phyloP scores from a whole-genome alignment of 2,113 vertebrate genomes.

The Sander lucioperca region DNA sequence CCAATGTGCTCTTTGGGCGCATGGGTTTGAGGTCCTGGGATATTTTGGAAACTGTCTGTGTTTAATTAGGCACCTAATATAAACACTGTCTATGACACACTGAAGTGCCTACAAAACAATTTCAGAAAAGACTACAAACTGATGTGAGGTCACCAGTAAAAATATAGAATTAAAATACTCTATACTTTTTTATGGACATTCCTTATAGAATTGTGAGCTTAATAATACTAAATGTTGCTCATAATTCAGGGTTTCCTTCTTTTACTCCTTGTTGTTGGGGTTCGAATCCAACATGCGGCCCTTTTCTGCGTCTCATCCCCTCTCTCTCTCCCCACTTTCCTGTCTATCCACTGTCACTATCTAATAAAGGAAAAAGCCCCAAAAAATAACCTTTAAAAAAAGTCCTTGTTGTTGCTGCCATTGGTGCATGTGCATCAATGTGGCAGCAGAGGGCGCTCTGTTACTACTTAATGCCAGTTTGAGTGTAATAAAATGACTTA shows the following conservation, averaged over 20 bases:
- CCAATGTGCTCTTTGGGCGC: conserved; percentile 39
- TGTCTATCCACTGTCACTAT: too few species aligned
- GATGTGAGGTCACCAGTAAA: background rate
- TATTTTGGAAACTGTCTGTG: conserved; percentile 64
- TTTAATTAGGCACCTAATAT: conserved; percentile 69
- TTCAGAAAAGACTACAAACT: conserved; percentile 9
- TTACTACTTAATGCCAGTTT: background rate
- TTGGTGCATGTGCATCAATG: background rate
- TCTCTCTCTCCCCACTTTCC: too few species aligned
- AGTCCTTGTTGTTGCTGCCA: background rate
- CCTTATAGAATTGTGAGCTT: background rate
- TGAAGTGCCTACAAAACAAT: conserved; percentile 19
- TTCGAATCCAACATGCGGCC: too few species aligned
- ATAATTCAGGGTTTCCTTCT: background rate
- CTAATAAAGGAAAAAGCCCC: too few species aligned
- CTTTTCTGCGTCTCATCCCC: too few species aligned
- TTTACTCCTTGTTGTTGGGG: background rate
- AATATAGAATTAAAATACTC: background rate
- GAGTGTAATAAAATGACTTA: background rate
- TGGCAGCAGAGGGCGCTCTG: conserved; percentile 59
- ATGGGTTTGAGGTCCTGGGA: conserved; percentile 46
- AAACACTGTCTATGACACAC: conserved; percentile 59
- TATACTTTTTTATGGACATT: background rate
- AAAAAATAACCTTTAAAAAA: too few species aligned
- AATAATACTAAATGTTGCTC: background rate